Conservation (phyloP, 37 sponge, comb jelly and placozoan genomes). For the Spongilla lacustris region DNA sequence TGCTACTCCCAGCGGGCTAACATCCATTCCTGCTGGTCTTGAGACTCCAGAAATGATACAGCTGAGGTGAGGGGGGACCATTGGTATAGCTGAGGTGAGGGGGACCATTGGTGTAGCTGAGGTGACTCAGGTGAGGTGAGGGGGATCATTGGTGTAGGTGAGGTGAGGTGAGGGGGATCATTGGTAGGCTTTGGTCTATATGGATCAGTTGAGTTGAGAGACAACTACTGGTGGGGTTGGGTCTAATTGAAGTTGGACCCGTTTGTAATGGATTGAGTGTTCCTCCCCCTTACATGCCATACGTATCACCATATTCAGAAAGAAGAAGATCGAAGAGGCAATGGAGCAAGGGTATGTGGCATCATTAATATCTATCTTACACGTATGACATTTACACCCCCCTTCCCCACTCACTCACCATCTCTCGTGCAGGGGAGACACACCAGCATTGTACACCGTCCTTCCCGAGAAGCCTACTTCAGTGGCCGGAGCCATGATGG, state of each 20-base stretch:
- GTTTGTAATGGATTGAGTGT: too few species aligned
- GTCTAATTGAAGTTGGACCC: background rate
- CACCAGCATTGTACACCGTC: conserved; percentile 91
- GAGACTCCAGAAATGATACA: conserved; percentile 98
- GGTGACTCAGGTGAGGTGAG: too few species aligned
- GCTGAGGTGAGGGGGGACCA: conserved; percentile 67
- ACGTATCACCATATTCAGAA: conserved; percentile 30
- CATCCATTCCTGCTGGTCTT: conserved; percentile 95
- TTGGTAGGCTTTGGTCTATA: too few species aligned
- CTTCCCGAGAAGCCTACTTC: conserved; percentile 87
- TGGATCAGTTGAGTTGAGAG: too few species aligned
- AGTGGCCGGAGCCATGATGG: conserved; percentile 86
- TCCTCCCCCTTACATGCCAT: too few species aligned
- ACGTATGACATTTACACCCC: background rate
- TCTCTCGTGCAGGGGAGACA: conserved; percentile 70
- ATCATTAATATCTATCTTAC: background rate
- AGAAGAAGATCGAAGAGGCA: conserved; percentile 93
- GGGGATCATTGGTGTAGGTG: too few species aligned
- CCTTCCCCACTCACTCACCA: background rate
- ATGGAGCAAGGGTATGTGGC: conserved; percentile 86
- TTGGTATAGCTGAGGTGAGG: too few species aligned
- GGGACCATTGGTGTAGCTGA: too few species aligned
- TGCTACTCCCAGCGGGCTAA: conserved; percentile 96
- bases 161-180: too few species aligned
- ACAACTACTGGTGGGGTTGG: too few species aligned